Base-by-base conservation (phyloP, 2,113 vertebrate species). In the Bostrychus sinensis region DNA sequence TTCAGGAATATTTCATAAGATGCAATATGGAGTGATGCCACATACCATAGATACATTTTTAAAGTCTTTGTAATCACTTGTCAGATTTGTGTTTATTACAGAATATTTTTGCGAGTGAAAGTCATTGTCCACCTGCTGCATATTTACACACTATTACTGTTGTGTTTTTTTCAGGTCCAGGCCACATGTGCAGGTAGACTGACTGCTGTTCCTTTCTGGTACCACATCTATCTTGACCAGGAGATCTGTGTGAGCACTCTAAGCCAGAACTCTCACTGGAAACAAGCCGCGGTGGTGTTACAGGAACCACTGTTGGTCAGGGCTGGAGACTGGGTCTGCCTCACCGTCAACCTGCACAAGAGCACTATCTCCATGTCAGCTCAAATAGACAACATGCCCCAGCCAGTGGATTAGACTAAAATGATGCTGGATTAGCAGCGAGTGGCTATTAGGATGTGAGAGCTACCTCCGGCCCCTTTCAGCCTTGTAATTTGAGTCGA, bases 121-220 rank as follows among this genome's bases (percentile, higher is more conserved):
- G 37, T 39, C 9, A 39, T 16, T 42, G 16, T 42, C 9, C 7
- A 42, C n/a, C 7, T 19, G 3, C 39, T 41, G 38, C 38, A 8
- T 42, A 19, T 7, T 19, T 19, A 20, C n/a, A n/a, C n/a, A 43
- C 41, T 13, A 2, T 48, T 25, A 20, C 14, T 51, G 1, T 36
- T 4, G 1, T 36, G 17, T 55, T 54, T 58, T n/a, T 78, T 41
- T 3, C 82, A 99, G 96, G 92, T 98, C 17, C 84, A 77, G 51
- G 87, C 93, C 23, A 93, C 79, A 54, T 83, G 89, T 56, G 83
- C 95, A 0, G 96, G 96, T 57, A 91, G 62, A 58, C 74, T 98
- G 57, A 99, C 96, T 0, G 97, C 96, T 2, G 65, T 98, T 76
- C 95, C 96, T 14, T 98, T 98, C 88, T 99, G 97, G 97, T 99